A percentile compares a stretch with the other conserved stretches of the same genome.
These are phyloP conservation scores for human (Homo sapiens) DNA, from an alignment of 2,113 vertebrate species.

Conservation along the genomic window GRCh38 chr2:199798501-199799000, in stretches of 20 bases:
- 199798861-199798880: slow-evolving; percentile 30
- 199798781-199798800: slow-evolving; percentile 39
- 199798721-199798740: slow-evolving; percentile 69
- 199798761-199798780: not conserved
- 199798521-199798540: not conserved
- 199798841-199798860: slow-evolving; percentile 55
- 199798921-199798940: slow-evolving; percentile 40
- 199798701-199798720: slow-evolving; percentile 65
- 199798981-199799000: not conserved
- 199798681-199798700: not conserved
- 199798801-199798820: not conserved
- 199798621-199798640: too few species aligned
- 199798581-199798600: not conserved
- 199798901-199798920: slow-evolving; percentile 59
- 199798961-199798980: not conserved
- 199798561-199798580: not conserved
- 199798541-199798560: not conserved
- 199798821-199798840: not conserved
- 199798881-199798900: not conserved
- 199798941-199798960: not conserved
- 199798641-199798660: not conserved
- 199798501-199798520: not conserved
- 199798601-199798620: not conserved
- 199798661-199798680: not conserved
- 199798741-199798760: not conserved